Evolutionary conservation across 2,888 invertebrate species (phyloP).

Genomic region (Stenolophus ochropezus): DNA sequence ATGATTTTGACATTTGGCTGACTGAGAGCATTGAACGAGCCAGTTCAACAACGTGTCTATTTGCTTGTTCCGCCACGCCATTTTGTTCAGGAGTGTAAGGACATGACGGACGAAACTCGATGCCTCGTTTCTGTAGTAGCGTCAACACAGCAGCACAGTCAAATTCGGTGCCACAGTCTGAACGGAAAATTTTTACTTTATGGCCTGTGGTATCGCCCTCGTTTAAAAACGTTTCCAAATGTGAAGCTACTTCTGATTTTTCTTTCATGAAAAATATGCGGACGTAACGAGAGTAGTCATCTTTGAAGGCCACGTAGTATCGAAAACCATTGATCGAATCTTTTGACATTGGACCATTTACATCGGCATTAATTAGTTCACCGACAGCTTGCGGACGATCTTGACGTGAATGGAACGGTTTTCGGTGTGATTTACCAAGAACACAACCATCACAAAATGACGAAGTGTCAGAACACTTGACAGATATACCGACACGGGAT

Average conservation of each 20-base stretch:
- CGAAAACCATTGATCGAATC: conserved; percentile 63
- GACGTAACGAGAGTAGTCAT: conserved; percentile 62
- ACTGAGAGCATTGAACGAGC: conserved; percentile 60
- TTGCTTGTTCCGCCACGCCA: conserved; percentile 56
- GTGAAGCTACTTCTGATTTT: conserved; percentile 57
- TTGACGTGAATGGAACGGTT: conserved; percentile 53
- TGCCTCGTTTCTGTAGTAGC: not conserved
- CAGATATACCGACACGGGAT: conserved; percentile 61
- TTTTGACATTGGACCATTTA: no score
- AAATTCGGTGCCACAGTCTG: conserved; percentile 56
- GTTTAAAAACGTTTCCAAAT: conserved; percentile 63
- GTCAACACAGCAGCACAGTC: not conserved
- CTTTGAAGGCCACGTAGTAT: conserved; percentile 63
- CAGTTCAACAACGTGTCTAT: conserved; percentile 46
- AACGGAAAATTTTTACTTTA: no score
- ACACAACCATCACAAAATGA: conserved; percentile 60
- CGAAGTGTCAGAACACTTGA: conserved; percentile 62
- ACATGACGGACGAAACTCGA: conserved; percentile 10
- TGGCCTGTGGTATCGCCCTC: conserved; percentile 62
- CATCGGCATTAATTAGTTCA: no score
- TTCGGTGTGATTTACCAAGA: conserved; percentile 54
- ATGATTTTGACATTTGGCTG: conserved; percentile 54
- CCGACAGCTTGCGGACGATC: no score
- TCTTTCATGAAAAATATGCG: conserved; percentile 63
- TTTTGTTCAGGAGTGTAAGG: conserved; percentile 61